phyloP scores from a whole-genome alignment of 2,888 invertebrate species.

The Cyrtodaria siliqua region DNA sequence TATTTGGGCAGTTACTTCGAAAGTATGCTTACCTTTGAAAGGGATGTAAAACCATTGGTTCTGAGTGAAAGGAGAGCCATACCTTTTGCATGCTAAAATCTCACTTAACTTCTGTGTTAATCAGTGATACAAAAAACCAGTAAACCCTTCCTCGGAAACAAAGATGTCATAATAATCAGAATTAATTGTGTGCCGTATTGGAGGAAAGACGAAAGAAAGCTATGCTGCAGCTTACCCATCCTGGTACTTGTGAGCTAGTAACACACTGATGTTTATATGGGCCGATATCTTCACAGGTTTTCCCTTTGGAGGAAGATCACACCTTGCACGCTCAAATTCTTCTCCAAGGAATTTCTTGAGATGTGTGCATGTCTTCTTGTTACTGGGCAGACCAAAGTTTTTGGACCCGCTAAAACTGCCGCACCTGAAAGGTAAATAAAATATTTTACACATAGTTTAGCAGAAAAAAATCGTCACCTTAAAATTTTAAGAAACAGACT shows the following conservation, averaged over 20 bases:
- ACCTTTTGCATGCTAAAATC: not conserved
- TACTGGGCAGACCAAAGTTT: constrained; percentile 64
- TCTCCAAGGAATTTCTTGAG: constrained; percentile 79
- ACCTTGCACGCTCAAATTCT: constrained; percentile 76
- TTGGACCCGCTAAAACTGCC: constrained; percentile 66
- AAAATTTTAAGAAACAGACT: too few relatives aligned
- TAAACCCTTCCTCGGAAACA: too few relatives aligned
- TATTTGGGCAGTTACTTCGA: too few relatives aligned
- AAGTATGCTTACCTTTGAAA: too few relatives aligned
- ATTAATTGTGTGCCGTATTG: too few relatives aligned
- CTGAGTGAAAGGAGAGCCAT: not conserved
- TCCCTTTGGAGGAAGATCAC: constrained; percentile 67
- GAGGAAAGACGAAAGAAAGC: too few relatives aligned
- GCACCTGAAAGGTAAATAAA: constrained; percentile 69
- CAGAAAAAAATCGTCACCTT: too few relatives aligned
- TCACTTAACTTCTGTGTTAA: too few relatives aligned
- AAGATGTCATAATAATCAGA: too few relatives aligned
- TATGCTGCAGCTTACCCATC: constrained; percentile 77
- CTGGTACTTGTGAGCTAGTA: constrained; percentile 82
- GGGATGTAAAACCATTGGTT: not conserved
- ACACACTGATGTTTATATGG: constrained; percentile 72
- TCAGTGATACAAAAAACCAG: too few relatives aligned
- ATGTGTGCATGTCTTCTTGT: constrained; percentile 81
- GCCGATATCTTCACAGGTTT: constrained; percentile 64
- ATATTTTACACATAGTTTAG: too few relatives aligned